Conservation (phyloP, 1,140 invertebrate species). For the Contarinia nasturtii region DNA sequence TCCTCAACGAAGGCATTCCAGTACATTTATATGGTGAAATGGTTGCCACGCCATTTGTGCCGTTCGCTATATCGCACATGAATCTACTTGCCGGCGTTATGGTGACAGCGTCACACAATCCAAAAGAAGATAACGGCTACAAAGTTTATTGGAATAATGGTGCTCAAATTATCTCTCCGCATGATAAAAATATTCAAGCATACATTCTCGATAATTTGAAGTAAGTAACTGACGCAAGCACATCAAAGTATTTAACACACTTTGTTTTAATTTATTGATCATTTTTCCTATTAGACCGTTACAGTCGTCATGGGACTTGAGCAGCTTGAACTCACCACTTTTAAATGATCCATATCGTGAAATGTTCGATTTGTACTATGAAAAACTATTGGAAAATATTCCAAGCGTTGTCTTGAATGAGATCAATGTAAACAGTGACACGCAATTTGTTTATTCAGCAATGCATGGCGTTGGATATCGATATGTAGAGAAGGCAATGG, state of each 20-base stretch:
- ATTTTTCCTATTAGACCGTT: conserved; percentile 26
- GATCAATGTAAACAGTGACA: conserved; percentile 23
- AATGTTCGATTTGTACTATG: conserved; percentile 22
- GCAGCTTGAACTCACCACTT: conserved; percentile 13
- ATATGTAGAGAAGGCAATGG: conserved; percentile 59
- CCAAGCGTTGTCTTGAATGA: conserved; percentile 5
- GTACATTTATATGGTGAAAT: conserved; percentile 70
- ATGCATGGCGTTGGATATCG: conserved; percentile 94
- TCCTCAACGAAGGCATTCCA: conserved; percentile 52
- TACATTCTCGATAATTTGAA: conserved; percentile 59
- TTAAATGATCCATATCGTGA: conserved; percentile 31
- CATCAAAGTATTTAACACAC: too few relatives aligned
- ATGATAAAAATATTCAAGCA: conserved; percentile 74
- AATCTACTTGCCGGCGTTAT: conserved; percentile 69
- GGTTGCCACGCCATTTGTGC: conserved; percentile 85
- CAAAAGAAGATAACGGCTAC: conserved; percentile 97
- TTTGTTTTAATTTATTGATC: conserved; percentile 2
- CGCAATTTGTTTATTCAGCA: conserved; percentile 78
- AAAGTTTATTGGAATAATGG: conserved; percentile 96
- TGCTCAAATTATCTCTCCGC: conserved; percentile 86
- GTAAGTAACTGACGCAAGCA: conserved; percentile 15
- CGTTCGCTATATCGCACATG: conserved; percentile 54
- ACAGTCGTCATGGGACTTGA: conserved; percentile 43
- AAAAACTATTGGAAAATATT: conserved; percentile 6
- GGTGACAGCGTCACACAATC: conserved; percentile 98